Conservation (phyloP, 2,797 vertebrate genomes). For the Orientallactaga sibirica region DNA sequence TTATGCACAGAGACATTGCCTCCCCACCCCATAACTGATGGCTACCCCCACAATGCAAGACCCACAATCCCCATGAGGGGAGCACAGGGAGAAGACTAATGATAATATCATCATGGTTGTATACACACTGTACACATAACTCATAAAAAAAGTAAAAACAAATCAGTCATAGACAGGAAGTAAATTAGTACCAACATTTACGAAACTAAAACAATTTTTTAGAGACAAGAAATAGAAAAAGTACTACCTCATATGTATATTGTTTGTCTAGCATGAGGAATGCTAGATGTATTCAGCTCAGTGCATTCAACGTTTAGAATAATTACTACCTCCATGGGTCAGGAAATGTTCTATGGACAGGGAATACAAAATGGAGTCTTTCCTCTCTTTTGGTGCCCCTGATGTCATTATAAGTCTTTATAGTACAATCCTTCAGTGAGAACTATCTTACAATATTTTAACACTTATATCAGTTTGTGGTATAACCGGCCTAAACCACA, state of each 20-base stretch:
- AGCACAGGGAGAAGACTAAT: too few relatives aligned
- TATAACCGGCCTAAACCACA: background rate
- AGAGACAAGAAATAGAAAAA: constrained; percentile 21
- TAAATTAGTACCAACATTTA: background rate
- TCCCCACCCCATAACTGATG: too few relatives aligned
- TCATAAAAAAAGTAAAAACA: constrained; percentile 20
- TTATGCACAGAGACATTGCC: too few relatives aligned
- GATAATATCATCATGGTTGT: too few relatives aligned
- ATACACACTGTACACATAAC: too few relatives aligned
- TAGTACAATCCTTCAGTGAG: constrained; percentile 4
- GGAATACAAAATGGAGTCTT: background rate
- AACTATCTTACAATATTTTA: background rate
- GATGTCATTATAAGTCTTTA: background rate
- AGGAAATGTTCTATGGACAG: background rate
- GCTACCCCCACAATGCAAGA: too few relatives aligned
- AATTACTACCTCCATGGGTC: background rate
- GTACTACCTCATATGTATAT: background rate
- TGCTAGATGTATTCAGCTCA: background rate
- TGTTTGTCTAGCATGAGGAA: background rate
- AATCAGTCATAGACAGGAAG: background rate
- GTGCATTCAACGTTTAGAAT: constrained; percentile 3
- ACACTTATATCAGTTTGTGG: constrained; percentile 21
- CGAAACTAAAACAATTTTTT: background rate
- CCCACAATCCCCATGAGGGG: too few relatives aligned
- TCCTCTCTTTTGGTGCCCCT: background rate